Conservation (phyloP, 2,888 invertebrate species). For the Scaptomyza reducta region DNA sequence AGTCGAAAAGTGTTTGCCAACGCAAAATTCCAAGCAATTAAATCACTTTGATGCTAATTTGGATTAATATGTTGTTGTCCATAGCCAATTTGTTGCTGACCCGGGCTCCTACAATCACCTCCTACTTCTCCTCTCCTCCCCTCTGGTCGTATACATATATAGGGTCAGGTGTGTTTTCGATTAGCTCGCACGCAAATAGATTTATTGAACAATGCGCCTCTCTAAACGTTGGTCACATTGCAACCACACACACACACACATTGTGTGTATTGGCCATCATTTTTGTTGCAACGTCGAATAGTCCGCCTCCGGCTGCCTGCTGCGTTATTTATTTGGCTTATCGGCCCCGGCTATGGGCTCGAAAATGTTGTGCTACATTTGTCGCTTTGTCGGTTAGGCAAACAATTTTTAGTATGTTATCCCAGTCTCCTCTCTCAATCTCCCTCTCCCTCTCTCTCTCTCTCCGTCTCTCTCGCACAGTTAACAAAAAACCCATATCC, state of each 20-base stretch:
- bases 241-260: slow-evolving; percentile 29
- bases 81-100: slow-evolving; percentile 82
- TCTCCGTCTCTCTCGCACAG: neutral
- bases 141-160: neutral
- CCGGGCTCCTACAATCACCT: slow-evolving; percentile 6
- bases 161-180: slow-evolving; percentile 58
- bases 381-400: slow-evolving; percentile 69
- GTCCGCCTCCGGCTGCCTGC: slow-evolving; percentile 22
- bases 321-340: slow-evolving; percentile 81
- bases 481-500: neutral
- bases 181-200: slow-evolving; percentile 72
- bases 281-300: slow-evolving; percentile 48
- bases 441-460: neutral
- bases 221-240: slow-evolving; percentile 46
- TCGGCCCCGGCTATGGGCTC: slow-evolving; percentile 46
- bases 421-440: neutral
- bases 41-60: slow-evolving; percentile 85
- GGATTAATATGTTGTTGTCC: slow-evolving; percentile 84
- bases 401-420: slow-evolving; percentile 58
- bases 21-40: slow-evolving; percentile 84
- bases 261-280: slow-evolving; percentile 20
- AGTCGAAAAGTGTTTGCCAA: slow-evolving; percentile 81
- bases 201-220: slow-evolving; percentile 73
- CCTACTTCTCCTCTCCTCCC: neutral
- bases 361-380: slow-evolving; percentile 74